These are phyloP conservation scores for Paramisgurnus dabryanus DNA, from an alignment of 2,113 vertebrate species.

Conservation along the genomic window DNA sequence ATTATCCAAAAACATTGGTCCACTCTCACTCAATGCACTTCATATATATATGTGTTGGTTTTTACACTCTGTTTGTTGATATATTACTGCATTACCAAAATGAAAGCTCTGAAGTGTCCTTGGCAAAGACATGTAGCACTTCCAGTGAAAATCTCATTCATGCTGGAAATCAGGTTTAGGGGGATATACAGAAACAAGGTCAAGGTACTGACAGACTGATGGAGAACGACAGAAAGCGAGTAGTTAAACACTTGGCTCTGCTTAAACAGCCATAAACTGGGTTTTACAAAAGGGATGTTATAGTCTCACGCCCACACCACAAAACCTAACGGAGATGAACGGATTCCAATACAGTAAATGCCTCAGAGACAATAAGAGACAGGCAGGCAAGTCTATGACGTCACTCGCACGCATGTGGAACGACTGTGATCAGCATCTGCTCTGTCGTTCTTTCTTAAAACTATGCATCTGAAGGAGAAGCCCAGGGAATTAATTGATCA, in stretches of 20 bases:
- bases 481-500: constrained; percentile 1
- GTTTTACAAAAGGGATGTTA: constrained; percentile 1
- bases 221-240: background rate
- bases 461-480: constrained; percentile 32
- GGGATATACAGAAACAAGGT: background rate
- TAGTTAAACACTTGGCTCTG: background rate
- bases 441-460: constrained; percentile 20
- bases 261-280: constrained; percentile 3
- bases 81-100: constrained; percentile 57
- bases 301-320: constrained; percentile 19
- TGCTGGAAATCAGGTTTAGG: constrained; percentile 16
- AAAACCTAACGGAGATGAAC: constrained; percentile 15
- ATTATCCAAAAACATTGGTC: constrained; percentile 22
- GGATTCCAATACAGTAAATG: background rate
- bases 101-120: constrained; percentile 60
- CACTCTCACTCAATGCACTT: constrained; percentile 12
- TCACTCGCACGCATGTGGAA: constrained; percentile 35
- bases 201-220: background rate
- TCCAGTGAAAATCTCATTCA: constrained; percentile 26
- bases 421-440: constrained; percentile 50
- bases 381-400: constrained; percentile 24
- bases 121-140: constrained; percentile 58
- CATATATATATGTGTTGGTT: constrained; percentile 31
- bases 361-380: constrained; percentile 9
- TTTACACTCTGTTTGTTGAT: constrained; percentile 33